A percentile compares a stretch with the other conserved stretches of the same genome.
phyloP scores from a whole-genome alignment of 1,140 invertebrate species.

The Triops longicaudatus region DNA sequence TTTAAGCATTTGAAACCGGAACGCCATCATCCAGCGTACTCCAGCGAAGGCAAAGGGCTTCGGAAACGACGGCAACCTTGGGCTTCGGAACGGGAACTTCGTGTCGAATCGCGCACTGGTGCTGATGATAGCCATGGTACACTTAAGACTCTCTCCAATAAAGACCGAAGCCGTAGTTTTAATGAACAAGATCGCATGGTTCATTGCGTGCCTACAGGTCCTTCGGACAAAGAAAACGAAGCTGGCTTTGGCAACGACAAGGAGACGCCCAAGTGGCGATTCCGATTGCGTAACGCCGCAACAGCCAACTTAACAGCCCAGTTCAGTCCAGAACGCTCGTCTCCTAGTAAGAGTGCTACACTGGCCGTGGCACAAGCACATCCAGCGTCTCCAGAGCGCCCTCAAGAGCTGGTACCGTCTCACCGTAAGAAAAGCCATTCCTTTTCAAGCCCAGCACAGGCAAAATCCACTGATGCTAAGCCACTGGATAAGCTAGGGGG shows the following conservation, averaged over 20 bases:
- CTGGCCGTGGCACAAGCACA: background rate
- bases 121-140: constrained; percentile 35
- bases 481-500: background rate
- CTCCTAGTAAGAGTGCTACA: background rate
- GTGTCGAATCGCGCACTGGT: constrained; percentile 40
- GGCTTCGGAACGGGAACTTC: constrained; percentile 28
- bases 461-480: background rate
- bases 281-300: background rate
- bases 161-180: constrained; percentile 27
- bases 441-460: background rate
- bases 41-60: constrained; percentile 35
- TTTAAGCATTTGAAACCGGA: constrained; percentile 29
- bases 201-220: background rate
- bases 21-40: constrained; percentile 32
- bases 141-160: background rate
- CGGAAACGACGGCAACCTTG: constrained; percentile 30
- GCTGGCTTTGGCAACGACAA: constrained; percentile 23
- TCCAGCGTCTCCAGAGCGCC: background rate
- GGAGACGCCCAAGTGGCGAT: constrained; percentile 25
- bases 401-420: background rate
- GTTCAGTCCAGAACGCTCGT: background rate
- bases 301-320: background rate
- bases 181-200: constrained; percentile 25
- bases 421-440: background rate
- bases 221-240: background rate